phyloP scores from a whole-genome alignment of 2,888 invertebrate species.

The Meiosimyza platycephala region DNA sequence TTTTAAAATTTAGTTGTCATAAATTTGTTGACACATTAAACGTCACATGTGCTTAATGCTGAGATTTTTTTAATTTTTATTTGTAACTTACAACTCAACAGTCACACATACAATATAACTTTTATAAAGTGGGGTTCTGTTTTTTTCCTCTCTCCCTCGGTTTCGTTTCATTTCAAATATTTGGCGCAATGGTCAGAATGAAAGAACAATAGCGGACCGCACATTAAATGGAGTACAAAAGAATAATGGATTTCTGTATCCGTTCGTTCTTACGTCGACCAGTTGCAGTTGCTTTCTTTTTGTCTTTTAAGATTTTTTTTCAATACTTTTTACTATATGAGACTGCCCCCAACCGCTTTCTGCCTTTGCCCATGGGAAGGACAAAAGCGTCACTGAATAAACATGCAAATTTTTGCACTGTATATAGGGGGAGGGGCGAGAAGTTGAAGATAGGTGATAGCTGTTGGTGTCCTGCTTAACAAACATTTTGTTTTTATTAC shows the following conservation, averaged over 20 bases:
- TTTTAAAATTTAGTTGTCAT: no score
- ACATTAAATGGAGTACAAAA: slow-evolving; percentile 34
- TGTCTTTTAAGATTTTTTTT: no score
- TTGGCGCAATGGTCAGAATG: neutral
- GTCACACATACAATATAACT: no score
- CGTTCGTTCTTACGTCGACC: neutral
- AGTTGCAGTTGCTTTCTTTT: neutral
- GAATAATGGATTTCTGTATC: slow-evolving; percentile 30
- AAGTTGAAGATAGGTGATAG: neutral
- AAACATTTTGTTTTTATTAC: slow-evolving; percentile 17
- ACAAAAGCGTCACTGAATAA: slow-evolving; percentile 19
- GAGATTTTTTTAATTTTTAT: no score
- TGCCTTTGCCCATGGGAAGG: neutral
- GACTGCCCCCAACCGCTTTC: neutral
- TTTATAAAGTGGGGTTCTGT: no score
- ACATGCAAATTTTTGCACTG: slow-evolving; percentile 35
- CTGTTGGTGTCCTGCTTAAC: neutral
- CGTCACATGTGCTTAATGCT: no score
- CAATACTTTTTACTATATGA: no score
- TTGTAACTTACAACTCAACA: no score
- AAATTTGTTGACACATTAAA: no score
- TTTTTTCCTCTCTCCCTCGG: no score
- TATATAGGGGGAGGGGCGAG: neutral
- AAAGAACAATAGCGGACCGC: slow-evolving; percentile 9
- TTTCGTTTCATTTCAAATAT: no score